Conservation (phyloP, 2,113 vertebrate species). For the Saimiri boliviensis region DNA sequence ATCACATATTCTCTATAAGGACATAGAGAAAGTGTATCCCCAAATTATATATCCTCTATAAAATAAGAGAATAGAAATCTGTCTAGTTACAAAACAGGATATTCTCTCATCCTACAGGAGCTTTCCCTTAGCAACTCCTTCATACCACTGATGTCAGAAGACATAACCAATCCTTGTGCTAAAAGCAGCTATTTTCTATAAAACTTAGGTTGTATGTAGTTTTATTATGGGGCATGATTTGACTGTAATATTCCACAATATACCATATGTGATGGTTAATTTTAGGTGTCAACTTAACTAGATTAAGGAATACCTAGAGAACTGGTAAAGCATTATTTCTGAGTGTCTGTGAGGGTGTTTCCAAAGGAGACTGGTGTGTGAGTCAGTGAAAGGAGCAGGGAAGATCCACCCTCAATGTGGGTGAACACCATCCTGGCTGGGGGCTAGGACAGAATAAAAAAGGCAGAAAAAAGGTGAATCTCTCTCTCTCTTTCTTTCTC, state of each 20-base stretch:
- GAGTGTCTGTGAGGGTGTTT: neutral
- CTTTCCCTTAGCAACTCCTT: neutral
- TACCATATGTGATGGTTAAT: neutral
- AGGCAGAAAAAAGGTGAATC: neutral
- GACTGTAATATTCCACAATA: neutral
- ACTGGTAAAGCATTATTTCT: neutral
- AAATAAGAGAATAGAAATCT: slow-evolving; percentile 13
- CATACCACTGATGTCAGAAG: neutral
- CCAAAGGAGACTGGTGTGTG: neutral
- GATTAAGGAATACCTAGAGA: neutral
- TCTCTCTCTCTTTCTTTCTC: neutral
- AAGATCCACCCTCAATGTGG: neutral
- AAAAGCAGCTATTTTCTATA: neutral
- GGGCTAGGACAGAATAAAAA: neutral
- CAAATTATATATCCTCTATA: slow-evolving; percentile 22
- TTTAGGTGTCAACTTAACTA: neutral
- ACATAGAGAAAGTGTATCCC: slow-evolving; percentile 15
- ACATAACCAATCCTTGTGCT: neutral
- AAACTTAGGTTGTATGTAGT: neutral
- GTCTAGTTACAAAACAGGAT: slow-evolving; percentile 40
- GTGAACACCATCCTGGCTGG: neutral
- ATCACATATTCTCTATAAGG: slow-evolving; percentile 1
- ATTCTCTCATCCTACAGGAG: neutral
- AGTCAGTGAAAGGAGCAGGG: neutral
- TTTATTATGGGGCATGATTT: slow-evolving; percentile 12